A percentile compares a stretch with the other conserved stretches of the same genome.
These are phyloP conservation scores for Acipenser transmontanus DNA, from an alignment of 2,797 vertebrate genomes.

Conservation along the genomic window DNA sequence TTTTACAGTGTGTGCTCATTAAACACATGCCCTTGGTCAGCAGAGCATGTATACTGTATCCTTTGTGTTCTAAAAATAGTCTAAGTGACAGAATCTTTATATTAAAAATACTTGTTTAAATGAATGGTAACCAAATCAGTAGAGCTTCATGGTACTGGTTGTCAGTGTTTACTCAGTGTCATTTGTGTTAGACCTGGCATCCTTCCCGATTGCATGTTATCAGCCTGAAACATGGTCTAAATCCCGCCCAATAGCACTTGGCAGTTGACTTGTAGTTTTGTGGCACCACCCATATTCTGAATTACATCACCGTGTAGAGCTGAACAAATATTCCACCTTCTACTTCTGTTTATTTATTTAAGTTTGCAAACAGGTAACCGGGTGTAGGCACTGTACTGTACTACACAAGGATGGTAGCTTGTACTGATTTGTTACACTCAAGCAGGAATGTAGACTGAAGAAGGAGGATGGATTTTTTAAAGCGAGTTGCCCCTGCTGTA, in stretches of 20 bases:
- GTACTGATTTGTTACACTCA: neutral
- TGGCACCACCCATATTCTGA: conserved; percentile 61
- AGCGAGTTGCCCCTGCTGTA: conserved; percentile 73
- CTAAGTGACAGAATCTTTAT: too few species aligned
- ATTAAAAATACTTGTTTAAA: too few species aligned
- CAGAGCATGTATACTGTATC: too few species aligned
- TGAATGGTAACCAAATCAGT: neutral
- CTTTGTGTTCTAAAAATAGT: too few species aligned
- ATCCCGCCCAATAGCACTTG: conserved; percentile 77
- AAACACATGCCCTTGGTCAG: too few species aligned
- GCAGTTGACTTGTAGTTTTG: conserved; percentile 46
- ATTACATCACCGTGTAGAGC: conserved; percentile 48
- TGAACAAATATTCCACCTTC: conserved; percentile 32
- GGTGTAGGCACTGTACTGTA: conserved; percentile 10
- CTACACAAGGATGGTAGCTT: neutral
- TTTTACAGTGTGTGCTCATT: neutral
- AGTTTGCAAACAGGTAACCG: conserved; percentile 31
- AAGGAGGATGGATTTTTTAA: conserved; percentile 85
- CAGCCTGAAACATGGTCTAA: conserved; percentile 59
- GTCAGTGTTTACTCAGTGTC: conserved; percentile 12
- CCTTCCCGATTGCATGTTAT: conserved; percentile 59
- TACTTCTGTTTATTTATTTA: conserved; percentile 39
- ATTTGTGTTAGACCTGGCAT: conserved; percentile 57
- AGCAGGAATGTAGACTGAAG: conserved; percentile 6
- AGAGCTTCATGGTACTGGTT: neutral